phyloP scores from a whole-genome alignment of 2,888 invertebrate species.

The Tortrix viridana region DNA sequence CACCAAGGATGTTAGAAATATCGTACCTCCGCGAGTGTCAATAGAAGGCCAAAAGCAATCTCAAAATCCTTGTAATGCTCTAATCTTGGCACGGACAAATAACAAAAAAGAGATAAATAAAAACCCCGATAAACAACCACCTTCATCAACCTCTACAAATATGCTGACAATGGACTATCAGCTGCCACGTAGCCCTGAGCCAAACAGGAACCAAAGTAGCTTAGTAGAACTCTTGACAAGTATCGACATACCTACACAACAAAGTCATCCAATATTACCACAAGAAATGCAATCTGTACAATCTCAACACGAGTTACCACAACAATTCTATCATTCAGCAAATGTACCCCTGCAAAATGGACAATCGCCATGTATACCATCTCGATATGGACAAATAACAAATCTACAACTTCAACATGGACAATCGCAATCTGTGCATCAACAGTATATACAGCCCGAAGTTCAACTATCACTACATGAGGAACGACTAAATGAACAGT shows the following conservation, averaged over 20 bases:
- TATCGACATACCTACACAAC: neutral
- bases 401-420: neutral
- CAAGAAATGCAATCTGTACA: conserved; percentile 1
- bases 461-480: too few species aligned
- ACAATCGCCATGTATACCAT: neutral
- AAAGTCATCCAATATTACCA: neutral
- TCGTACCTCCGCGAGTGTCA: neutral
- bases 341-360: neutral
- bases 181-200: neutral
- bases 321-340: neutral
- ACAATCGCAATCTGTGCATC: neutral
- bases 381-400: neutral
- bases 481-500: too few species aligned
- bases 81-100: neutral
- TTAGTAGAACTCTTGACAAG: neutral
- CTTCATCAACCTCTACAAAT: neutral
- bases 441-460: neutral
- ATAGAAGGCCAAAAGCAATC: neutral
- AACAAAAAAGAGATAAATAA: neutral
- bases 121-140: neutral
- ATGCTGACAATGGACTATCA: too few species aligned
- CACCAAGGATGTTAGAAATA: neutral
- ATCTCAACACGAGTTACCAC: neutral
- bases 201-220: neutral
- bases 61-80: neutral